Conservation (phyloP, 1,140 invertebrate genomes). For the Habropoda laboriosa region DNA sequence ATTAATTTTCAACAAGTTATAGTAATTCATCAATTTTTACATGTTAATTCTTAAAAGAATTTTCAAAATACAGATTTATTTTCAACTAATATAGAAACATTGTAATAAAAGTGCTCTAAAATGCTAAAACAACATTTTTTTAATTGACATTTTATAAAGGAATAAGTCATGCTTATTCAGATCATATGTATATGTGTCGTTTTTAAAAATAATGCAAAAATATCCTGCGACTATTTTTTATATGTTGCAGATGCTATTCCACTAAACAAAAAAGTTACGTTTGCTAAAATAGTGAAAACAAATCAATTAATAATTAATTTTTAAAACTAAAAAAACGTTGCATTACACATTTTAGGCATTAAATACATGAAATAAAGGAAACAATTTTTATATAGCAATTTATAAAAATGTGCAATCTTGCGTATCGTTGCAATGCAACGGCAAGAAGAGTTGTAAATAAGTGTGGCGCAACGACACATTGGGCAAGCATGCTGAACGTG, state of each 20-base stretch:
- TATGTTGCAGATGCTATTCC: not conserved
- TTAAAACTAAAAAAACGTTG: not conserved
- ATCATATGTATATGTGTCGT: not conserved
- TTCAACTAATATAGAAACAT: not conserved
- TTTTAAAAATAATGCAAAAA: not conserved
- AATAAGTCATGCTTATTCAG: not conserved
- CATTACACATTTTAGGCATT: not conserved
- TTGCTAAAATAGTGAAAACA: not conserved
- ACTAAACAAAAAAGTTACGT: not conserved
- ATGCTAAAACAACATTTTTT: not conserved
- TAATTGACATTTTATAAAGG: not conserved
- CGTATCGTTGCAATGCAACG: slow-evolving; percentile 10
- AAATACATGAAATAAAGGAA: slow-evolving; percentile 5
- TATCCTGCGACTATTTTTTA: not conserved
- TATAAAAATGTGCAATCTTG: slow-evolving; percentile 18
- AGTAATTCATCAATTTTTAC: not conserved
- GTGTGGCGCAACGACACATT: slow-evolving; percentile 49
- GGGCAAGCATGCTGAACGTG: slow-evolving; percentile 42
- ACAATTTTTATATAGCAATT: slow-evolving; percentile 13
- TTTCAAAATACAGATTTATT: not conserved
- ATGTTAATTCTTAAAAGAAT: not conserved
- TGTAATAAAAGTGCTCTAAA: not conserved
- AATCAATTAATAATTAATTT: not conserved
- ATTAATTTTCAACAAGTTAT: not conserved
- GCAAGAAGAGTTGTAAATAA: slow-evolving; percentile 53